Percentiles rank a stretch among this genome's conserved stretches.
Conservation (phyloP, 2,888 invertebrate species). For the Lordiphosa fenestrarum region DNA sequence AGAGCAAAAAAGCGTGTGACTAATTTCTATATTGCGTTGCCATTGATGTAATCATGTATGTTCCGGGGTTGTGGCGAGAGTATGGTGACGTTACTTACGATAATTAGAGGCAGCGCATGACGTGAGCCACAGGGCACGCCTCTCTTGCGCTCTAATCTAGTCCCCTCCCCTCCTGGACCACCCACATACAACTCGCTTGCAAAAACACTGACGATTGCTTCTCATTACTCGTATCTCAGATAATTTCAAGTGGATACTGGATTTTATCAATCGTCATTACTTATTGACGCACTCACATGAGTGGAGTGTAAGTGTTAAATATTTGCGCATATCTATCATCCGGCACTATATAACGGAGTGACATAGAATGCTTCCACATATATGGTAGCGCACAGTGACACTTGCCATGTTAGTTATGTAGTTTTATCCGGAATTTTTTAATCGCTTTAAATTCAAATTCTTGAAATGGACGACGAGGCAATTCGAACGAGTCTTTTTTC, state of each 20-base stretch:
- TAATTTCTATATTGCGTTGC: slow-evolving; percentile 29
- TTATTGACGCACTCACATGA: slow-evolving; percentile 48
- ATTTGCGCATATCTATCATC: slow-evolving; percentile 40
- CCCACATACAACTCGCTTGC: slow-evolving; percentile 1
- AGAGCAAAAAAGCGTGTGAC: slow-evolving; percentile 45
- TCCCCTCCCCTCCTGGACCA: neutral
- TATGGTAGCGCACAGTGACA: neutral
- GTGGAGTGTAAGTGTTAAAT: slow-evolving; percentile 35
- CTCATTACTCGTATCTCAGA: neutral
- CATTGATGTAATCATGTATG: slow-evolving; percentile 41
- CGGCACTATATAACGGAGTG: slow-evolving; percentile 22
- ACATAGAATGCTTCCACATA: slow-evolving; percentile 19
- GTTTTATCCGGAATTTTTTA: too few species aligned
- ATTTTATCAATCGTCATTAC: slow-evolving; percentile 47
- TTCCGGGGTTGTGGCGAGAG: slow-evolving; percentile 2
- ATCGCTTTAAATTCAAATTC: too few species aligned
- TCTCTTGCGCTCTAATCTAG: slow-evolving; percentile 1
- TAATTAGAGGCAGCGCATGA: slow-evolving; percentile 15
- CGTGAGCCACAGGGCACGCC: slow-evolving; percentile 6
- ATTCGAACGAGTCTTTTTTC: too few species aligned
- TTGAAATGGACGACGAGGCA: too few species aligned
- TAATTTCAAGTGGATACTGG: slow-evolving; percentile 17
- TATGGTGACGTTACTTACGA: slow-evolving; percentile 32
- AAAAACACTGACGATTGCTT: slow-evolving; percentile 16
- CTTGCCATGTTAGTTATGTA: too few species aligned